Evolutionary conservation across 2,888 invertebrate species (phyloP).

Genomic region (Catocala nupta): DNA sequence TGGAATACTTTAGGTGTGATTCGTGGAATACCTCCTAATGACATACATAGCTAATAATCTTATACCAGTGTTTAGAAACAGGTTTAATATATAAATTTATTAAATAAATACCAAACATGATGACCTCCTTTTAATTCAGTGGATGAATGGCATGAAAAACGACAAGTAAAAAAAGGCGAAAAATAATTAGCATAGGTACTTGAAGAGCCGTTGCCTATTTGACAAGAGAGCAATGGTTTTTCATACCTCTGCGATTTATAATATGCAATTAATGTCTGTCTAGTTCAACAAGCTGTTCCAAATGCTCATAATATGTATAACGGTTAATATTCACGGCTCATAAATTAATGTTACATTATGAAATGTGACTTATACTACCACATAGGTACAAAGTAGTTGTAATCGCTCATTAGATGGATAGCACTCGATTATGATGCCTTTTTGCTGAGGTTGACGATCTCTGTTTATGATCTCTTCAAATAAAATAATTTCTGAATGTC

Average conservation of each 20-base stretch:
- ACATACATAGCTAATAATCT: too few species aligned
- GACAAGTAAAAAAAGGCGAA: conserved; percentile 1
- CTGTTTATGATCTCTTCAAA: conserved; percentile 6
- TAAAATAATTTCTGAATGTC: not conserved
- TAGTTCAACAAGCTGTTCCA: conserved; percentile 16
- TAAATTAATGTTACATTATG: conserved; percentile 39
- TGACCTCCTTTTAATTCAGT: too few species aligned
- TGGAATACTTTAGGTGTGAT: too few species aligned
- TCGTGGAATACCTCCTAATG: too few species aligned
- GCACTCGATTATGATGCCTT: conserved; percentile 31
- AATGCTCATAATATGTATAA: conserved; percentile 41
- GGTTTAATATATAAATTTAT: too few species aligned
- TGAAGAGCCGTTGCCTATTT: conserved; percentile 6
- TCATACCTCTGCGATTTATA: conserved; percentile 9
- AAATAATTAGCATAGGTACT: conserved; percentile 11
- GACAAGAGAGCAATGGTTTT: conserved; percentile 5
- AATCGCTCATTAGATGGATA: conserved; percentile 46
- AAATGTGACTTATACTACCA: conserved; percentile 32
- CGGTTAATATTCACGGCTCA: conserved; percentile 34
- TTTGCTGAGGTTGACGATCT: conserved; percentile 51
- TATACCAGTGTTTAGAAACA: too few species aligned
- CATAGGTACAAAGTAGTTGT: conserved; percentile 29
- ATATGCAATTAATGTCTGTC: conserved; percentile 15
- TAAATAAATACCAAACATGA: too few species aligned
- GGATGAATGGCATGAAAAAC: too few species aligned